These are phyloP conservation scores for Listrodromus nycthemerus DNA, from an alignment of 2,888 invertebrate genomes.

Conservation along the genomic window DNA sequence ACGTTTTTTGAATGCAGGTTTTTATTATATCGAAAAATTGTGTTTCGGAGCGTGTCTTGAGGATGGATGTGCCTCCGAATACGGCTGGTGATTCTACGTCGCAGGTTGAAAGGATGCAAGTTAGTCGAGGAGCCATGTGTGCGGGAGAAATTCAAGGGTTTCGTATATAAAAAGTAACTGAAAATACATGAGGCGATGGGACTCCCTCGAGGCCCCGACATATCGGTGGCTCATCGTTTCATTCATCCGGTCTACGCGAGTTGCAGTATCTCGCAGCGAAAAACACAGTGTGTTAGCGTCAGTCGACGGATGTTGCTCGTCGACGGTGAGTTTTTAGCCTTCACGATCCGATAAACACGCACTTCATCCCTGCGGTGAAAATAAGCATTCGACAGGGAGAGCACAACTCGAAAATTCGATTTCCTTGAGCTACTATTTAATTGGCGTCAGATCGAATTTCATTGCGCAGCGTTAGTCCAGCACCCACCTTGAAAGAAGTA, in stretches of 20 bases:
- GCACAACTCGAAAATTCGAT: background rate
- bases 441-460: background rate
- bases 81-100: slow-evolving; percentile 12
- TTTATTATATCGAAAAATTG: background rate
- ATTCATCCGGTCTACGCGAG: slow-evolving; percentile 54
- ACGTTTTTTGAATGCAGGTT: background rate
- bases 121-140: slow-evolving; percentile 58
- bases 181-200: slow-evolving; percentile 41
- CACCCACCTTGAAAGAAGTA: background rate
- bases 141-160: slow-evolving; percentile 49
- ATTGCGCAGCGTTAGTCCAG: background rate
- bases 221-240: slow-evolving; percentile 49
- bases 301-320: slow-evolving; percentile 24
- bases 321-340: background rate
- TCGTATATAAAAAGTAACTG: slow-evolving; percentile 30
- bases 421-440: background rate
- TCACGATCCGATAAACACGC: slow-evolving; percentile 1
- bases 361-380: background rate
- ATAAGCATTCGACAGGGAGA: background rate
- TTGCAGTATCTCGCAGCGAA: slow-evolving; percentile 30
- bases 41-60: background rate
- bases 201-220: slow-evolving; percentile 19
- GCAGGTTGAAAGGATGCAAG: slow-evolving; percentile 17
- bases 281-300: slow-evolving; percentile 21
- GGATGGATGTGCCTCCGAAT: background rate